Base-by-base conservation (phyloP, 2,888 invertebrate species). In the Amblyjoppa fuscipennis region DNA sequence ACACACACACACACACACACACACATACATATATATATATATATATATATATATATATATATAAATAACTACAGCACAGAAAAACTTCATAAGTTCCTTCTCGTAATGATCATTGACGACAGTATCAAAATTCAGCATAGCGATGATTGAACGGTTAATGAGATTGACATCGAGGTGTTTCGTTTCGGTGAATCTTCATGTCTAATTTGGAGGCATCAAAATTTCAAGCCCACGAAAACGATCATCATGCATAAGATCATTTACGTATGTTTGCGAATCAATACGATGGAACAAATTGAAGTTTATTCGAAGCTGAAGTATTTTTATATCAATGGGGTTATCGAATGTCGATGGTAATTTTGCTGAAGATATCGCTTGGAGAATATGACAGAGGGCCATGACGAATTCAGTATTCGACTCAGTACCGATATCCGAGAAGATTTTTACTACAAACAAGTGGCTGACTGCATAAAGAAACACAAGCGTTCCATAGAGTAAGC, bases 391-490 rank as follows among this genome's bases (percentile, higher is more conserved):
- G 11, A 7, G 45, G 25, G 1, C 1, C 9, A 68, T 25, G 45
- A 7, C 0, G 25, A 45, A 13, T 2, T 25, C 16, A 7, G 9
- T 1, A n/a, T 20, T 2, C n/a, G 53, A 34, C 16, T 6, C 38
- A 31, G 34, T 34, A 6, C 11, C 2, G 2, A 34, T 34, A 34
- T 34, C 3, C 34, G 6, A 7, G 16, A 71, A 28, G 71, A 34
- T 34, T 4, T 34, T 4, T 34, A 34, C 4, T 34, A 34, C 6
- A 2, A 34, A 34, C 34, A 34, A 53, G 9, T 9, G n/a, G 16
- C 25, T 53, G 13, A 11, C 9, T 77, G 76, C 51, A 20, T 77
- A 16, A 34, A 51, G 38, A 51, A 66, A n/a, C 76, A 77, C 66
- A 77, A 77, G 25, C 51, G 53, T 3, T 41, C 20, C 16, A 31